Evolutionary conservation across 2,797 vertebrate species (phyloP), one percentile per base, ranked within the genome.

Genomic region (Amphiprion clarkii): DNA sequence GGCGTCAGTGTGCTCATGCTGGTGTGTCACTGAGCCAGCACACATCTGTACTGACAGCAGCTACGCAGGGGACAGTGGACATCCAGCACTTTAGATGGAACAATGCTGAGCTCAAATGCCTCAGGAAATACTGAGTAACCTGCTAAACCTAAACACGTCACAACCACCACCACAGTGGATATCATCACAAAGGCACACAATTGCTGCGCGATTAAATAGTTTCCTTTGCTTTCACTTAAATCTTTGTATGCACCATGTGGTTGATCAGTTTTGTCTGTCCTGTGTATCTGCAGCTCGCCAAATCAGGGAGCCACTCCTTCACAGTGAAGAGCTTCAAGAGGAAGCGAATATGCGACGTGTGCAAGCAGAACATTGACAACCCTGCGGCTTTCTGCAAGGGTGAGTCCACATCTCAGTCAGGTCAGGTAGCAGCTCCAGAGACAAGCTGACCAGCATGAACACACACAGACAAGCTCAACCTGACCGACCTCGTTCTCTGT

Each of bases 331-430:
- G 83, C 56, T 95, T 95, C 86, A 95, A 92, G 92, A 96, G 92
- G 91, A 94, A 93, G 69, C 94, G 90, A 3, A 85, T 87, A 56
- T 97, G 96, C 53, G 89, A 92, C 0, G 95, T 96, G 27, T 98
- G 96, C 81, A 92, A 93, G 87, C 93, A 94, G 88, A 92, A 88
- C 84, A 91, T 97, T 14, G 89, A 95, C 68, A 93, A 84, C 77
- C 91, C 93, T 0, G 96, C 94, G 6, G 81, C 93, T 64, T 95
- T 95, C 25, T 97, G 96, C 88, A 94, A 91, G 93, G 96, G 96
- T 98, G 85, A 96, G 91, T 86, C 61, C 48, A 74, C n/a, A 4
- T 52, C 71, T 67, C 51, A 59, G 57, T 73, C 17, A 39, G 51
- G 63, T 78, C 78, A 67, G 53, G 39, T 10, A 12, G 62, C 72